Conservation (phyloP, 35 echinoderm and acorn worm species). For the Acanthaster planci region DNA sequence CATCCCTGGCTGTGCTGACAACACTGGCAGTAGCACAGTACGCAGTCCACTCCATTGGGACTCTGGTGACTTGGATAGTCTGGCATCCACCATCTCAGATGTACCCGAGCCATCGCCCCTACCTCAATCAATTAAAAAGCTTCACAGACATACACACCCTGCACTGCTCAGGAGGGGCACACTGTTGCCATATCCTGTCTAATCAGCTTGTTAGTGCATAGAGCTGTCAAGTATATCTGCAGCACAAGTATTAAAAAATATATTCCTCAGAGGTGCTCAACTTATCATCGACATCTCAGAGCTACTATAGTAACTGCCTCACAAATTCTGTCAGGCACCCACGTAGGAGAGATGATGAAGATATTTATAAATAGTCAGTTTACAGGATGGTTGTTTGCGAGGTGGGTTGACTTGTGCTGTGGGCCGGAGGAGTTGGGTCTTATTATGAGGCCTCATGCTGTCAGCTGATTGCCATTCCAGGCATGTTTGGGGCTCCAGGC, state of each 20-base stretch:
- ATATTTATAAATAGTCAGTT: slow-evolving; percentile 12
- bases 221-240: background rate
- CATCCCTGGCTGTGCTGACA: slow-evolving; percentile 1
- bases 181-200: background rate
- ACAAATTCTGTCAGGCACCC: background rate
- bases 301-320: background rate
- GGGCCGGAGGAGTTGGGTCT: background rate
- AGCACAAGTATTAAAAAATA: too few relatives aligned
- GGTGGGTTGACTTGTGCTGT: too few relatives aligned
- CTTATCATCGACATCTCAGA: background rate
- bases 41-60: background rate
- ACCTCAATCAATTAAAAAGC: slow-evolving; percentile 6
- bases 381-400: background rate
- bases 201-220: background rate
- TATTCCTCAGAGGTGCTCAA: background rate
- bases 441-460: background rate
- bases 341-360: background rate
- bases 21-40: slow-evolving; percentile 10
- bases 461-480: slow-evolving; percentile 29
- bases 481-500: background rate
- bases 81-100: slow-evolving; percentile 22
- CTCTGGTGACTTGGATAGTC: background rate
- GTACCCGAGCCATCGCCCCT: background rate
- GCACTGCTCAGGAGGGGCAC: background rate
- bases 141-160: slow-evolving; percentile 10